phyloP scores from a whole-genome alignment of 2,113 vertebrate species.

The Psilopsiagon aymara region DNA sequence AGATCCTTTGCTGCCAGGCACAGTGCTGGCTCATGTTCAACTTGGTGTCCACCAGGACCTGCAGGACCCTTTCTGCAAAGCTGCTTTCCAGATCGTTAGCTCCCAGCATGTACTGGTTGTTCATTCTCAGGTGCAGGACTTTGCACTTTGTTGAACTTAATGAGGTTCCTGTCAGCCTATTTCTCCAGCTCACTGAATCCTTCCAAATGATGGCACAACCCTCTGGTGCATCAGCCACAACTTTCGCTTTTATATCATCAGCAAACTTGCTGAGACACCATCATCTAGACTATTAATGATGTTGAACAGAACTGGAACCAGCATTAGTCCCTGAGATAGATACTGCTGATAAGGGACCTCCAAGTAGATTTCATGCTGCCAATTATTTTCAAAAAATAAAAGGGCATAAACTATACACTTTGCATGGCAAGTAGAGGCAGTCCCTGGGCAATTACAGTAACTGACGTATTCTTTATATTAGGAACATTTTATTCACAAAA shows the following conservation, averaged over 20 bases:
- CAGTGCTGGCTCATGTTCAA: not conserved
- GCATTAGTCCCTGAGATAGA: not conserved
- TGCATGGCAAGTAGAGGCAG: not conserved
- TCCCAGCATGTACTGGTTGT: not conserved
- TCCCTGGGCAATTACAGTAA: not conserved
- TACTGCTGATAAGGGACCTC: accelerated
- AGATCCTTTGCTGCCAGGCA: not conserved
- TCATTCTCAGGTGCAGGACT: not conserved
- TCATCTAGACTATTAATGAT: not conserved
- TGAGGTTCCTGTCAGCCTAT: not conserved
- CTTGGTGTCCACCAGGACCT: not conserved
- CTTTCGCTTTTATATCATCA: not conserved
- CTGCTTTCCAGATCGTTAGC: not conserved
- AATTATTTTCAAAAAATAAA: not conserved
- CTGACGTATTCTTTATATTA: not conserved
- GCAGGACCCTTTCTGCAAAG: not conserved
- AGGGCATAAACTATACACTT: not conserved
- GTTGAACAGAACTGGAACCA: accelerated
- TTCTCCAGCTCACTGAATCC: not conserved
- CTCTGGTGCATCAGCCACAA: not conserved
- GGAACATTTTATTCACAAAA: not conserved
- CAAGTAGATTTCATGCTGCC: not conserved
- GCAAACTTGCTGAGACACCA: not conserved
- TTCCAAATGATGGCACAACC: not conserved
- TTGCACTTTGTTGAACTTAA: not conserved